Conservation (phyloP, 2,888 invertebrate genomes). For the Campoletis raptor region DNA sequence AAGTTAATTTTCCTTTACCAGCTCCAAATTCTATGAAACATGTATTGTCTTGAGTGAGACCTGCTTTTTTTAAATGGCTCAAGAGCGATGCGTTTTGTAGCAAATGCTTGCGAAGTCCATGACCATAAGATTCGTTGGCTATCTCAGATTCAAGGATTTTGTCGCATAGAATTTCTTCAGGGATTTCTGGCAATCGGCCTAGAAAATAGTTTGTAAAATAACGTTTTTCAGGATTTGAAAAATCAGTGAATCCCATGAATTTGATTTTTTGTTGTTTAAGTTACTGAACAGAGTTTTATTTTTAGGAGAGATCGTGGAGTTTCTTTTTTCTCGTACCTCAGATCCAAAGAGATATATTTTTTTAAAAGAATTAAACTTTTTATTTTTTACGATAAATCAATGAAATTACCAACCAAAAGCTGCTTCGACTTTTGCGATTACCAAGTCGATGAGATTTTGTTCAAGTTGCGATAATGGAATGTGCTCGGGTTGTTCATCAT, state of each 20-base stretch:
- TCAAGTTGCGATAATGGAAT: slow-evolving; percentile 77
- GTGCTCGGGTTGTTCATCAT: slow-evolving; percentile 65
- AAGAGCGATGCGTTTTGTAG: slow-evolving; percentile 92
- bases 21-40: slow-evolving; percentile 96
- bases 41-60: slow-evolving; percentile 87
- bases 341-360: too few relatives aligned
- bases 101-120: slow-evolving; percentile 90
- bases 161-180: slow-evolving; percentile 84
- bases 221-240: background rate
- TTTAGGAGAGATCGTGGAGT: background rate
- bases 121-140: slow-evolving; percentile 87
- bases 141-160: slow-evolving; percentile 85
- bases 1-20: slow-evolving; percentile 95
- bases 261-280: too few relatives aligned
- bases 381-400: background rate
- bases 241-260: too few relatives aligned
- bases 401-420: slow-evolving; percentile 76
- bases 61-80: slow-evolving; percentile 88
- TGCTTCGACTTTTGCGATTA: slow-evolving; percentile 79
- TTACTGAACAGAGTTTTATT: too few relatives aligned
- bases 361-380: too few relatives aligned
- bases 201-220: background rate
- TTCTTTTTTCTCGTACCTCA: background rate
- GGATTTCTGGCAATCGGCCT: slow-evolving; percentile 79
- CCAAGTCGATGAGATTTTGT: slow-evolving; percentile 71